Percentiles rank a stretch among this genome's conserved stretches.
phyloP scores from a whole-genome alignment of 2,888 invertebrate species.

The Synergus umbraculus region DNA sequence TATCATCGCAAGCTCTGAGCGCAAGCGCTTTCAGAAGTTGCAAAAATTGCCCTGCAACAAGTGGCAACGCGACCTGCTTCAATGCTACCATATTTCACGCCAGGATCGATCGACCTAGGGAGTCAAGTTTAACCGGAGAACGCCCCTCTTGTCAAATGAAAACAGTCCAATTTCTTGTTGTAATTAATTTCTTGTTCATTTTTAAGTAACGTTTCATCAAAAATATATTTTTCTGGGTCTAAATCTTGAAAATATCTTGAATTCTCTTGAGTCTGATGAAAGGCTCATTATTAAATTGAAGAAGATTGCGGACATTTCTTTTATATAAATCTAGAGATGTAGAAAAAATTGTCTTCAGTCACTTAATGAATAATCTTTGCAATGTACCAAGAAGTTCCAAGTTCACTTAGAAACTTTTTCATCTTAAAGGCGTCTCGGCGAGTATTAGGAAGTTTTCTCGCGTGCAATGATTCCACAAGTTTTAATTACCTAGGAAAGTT shows the following conservation, averaged over 20 bases:
- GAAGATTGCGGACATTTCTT: background rate
- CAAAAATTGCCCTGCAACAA: conserved; percentile 37
- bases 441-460: conserved; percentile 33
- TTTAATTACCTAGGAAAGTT: conserved; percentile 32
- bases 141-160: conserved; percentile 23
- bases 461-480: conserved; percentile 30
- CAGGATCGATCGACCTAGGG: conserved; percentile 26
- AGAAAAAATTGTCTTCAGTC: background rate
- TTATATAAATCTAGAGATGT: background rate
- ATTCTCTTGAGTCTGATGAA: background rate
- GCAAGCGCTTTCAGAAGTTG: conserved; percentile 18
- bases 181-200: too few species aligned
- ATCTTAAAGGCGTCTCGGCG: conserved; percentile 21
- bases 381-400: background rate
- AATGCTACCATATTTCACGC: conserved; percentile 26
- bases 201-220: too few species aligned
- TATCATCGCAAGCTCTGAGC: conserved; percentile 13
- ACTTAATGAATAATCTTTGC: conserved; percentile 7
- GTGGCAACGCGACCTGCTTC: conserved; percentile 35
- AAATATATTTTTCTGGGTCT: background rate
- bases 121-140: conserved; percentile 15
- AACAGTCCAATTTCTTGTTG: background rate
- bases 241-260: background rate
- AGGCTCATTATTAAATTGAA: background rate
- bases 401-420: conserved; percentile 31